Base-by-base conservation (phyloP, 2,113 vertebrate genomes). In the Arizona elegans region DNA sequence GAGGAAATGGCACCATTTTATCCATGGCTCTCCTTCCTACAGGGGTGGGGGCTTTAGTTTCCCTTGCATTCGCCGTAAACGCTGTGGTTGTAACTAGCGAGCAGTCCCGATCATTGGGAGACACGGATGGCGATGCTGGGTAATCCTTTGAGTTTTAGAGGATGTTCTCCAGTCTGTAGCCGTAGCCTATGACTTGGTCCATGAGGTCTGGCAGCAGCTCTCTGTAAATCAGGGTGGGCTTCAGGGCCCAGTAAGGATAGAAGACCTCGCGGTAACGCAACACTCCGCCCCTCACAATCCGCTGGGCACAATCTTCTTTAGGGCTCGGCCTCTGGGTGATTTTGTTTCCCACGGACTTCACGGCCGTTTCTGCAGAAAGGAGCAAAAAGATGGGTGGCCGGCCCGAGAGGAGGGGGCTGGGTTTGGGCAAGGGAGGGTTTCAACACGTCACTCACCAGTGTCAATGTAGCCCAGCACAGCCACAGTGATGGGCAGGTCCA, bases 391-490 rank as follows among this genome's bases (percentile, higher is more conserved):
- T 89, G 54, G 8, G n/a, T 23, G 29, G 52, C 2, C 24, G 11
- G 50, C 29, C 11, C 2, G 1, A 75, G 43, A n/a, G 33, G 15
- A 8, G 12, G 89, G 43, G 2, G 15, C 38, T 7, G 50, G 50
- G 2, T 17, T 12, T 55, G 50, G 90, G 17, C 43, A 17, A 9
- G 12, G 3, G 3, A 17, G 24, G 3, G 17, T 50, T 29, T 43
- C 43, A 29, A 10, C 26, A 1, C 21, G n/a, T 12, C 47, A 11
- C 93, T 93, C 87, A 95, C 95, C 95, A 52, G 95, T 96, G 89
- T 96, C 91, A 54, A 96, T 95, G 87, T 92, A 96, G 21, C 95
- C 94, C 58, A 96, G 56, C 33, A 96, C 92, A 38, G 95, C 95
- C 24, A 95, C 75, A 1, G 95, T 96, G 53, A 96, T 53, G 2